Percentiles rank a stretch among this genome's conserved stretches.
These are phyloP conservation scores for Pocota personata DNA, from an alignment of 2,888 invertebrate species.

Conservation along the genomic window DNA sequence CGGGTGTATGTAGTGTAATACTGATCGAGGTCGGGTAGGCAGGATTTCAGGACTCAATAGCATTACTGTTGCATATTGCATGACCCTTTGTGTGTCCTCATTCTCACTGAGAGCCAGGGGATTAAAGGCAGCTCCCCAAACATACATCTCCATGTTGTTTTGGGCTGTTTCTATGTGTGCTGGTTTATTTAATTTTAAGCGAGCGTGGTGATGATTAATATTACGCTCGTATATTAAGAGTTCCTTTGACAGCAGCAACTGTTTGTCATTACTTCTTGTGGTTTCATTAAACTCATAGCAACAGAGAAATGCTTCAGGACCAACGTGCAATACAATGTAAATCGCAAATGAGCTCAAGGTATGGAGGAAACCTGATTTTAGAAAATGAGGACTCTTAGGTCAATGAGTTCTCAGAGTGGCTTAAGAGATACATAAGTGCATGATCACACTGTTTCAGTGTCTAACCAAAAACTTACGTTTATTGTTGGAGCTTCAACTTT, in stretches of 20 bases:
- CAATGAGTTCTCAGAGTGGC: too few species aligned
- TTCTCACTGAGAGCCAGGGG: slow-evolving; percentile 32
- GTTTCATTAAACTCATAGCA: background rate
- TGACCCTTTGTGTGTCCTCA: slow-evolving; percentile 51
- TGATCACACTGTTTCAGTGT: too few species aligned
- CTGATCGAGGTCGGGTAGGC: slow-evolving; percentile 10
- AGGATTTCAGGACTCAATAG: slow-evolving; percentile 58
- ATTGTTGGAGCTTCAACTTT: too few species aligned
- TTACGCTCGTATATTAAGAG: background rate
- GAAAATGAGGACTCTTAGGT: too few species aligned
- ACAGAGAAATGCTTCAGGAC: background rate
- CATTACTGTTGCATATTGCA: slow-evolving; percentile 66
- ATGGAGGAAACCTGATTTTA: background rate
- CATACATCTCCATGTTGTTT: too few species aligned
- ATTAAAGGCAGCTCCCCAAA: slow-evolving; percentile 13
- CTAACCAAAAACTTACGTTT: too few species aligned
- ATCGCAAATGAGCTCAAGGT: background rate
- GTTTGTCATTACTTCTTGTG: background rate
- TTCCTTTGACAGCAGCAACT: background rate
- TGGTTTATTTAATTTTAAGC: slow-evolving; percentile 65
- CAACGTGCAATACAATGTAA: background rate
- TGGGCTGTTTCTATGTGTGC: slow-evolving; percentile 40
- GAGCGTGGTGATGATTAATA: slow-evolving; percentile 48
- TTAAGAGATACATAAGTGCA: too few species aligned
- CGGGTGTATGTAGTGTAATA: background rate